Conservation (phyloP, 2,797 vertebrate species). For the Pangasius macronema region DNA sequence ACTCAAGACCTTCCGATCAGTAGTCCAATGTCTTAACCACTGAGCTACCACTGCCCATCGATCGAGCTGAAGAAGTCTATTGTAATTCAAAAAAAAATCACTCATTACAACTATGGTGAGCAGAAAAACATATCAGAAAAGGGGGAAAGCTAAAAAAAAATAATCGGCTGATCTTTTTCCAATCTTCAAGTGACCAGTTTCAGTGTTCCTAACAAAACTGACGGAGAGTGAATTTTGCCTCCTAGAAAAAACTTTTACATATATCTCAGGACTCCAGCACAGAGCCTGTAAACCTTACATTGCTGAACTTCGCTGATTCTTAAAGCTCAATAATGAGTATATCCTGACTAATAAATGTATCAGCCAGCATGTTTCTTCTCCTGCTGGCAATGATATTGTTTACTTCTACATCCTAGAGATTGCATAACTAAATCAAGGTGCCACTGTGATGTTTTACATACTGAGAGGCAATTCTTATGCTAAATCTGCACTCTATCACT, state of each 20-base stretch:
- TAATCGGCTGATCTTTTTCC: background rate
- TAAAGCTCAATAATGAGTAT: background rate
- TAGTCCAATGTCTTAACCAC: too few relatives aligned
- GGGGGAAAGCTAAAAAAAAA: background rate
- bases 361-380: background rate
- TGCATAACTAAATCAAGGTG: slow-evolving; percentile 17
- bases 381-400: background rate
- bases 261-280: background rate
- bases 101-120: background rate
- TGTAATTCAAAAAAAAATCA: background rate
- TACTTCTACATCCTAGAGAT: background rate
- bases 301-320: background rate
- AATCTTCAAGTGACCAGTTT: background rate
- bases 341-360: background rate
- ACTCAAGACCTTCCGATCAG: too few relatives aligned
- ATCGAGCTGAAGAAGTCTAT: background rate
- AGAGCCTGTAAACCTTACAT: background rate
- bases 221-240: background rate
- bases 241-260: background rate
- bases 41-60: too few relatives aligned
- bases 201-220: background rate
- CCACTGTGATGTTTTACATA: background rate
- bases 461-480: slow-evolving; percentile 1
- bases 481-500: background rate
- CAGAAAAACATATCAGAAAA: background rate